These are phyloP conservation scores for Litocranius walleri DNA, from an alignment of 2,113 vertebrate species.

Conservation along the genomic window DNA sequence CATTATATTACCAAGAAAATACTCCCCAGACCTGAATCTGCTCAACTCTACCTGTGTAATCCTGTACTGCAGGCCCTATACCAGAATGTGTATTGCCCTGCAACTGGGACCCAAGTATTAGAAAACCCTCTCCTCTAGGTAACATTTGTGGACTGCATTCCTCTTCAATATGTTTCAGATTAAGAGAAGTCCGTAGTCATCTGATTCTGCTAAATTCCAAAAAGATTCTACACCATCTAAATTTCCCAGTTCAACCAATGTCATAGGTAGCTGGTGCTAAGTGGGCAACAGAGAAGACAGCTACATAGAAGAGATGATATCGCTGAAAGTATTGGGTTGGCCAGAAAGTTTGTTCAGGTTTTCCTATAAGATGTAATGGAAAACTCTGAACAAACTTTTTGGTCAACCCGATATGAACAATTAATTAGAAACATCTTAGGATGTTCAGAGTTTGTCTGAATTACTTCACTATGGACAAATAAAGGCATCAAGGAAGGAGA, in stretches of 20 bases:
- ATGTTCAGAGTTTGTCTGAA: not conserved
- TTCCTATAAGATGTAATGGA: not conserved
- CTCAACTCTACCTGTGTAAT: not conserved
- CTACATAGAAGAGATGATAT: not conserved
- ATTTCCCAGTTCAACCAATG: not conserved
- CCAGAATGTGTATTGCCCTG: not conserved
- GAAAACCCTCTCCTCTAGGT: not conserved
- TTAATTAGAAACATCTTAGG: not conserved
- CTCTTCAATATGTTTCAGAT: not conserved
- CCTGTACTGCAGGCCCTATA: not conserved
- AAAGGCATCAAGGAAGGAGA: not conserved
- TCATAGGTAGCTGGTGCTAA: not conserved
- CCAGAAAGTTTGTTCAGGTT: not conserved
- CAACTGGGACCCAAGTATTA: not conserved
- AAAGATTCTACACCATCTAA: not conserved
- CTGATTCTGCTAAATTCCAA: not conserved
- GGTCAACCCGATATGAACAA: not conserved
- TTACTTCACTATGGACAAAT: not conserved
- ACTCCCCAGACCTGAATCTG: not conserved
- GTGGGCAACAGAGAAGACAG: not conserved
- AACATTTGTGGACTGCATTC: not conserved
- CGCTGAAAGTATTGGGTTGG: not conserved
- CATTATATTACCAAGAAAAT: not conserved
- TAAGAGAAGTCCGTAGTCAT: not conserved
- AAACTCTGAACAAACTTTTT: not conserved